These are phyloP conservation scores for Luffia ferchaultella DNA, from an alignment of 2,888 invertebrate genomes.

Conservation along the genomic window DNA sequence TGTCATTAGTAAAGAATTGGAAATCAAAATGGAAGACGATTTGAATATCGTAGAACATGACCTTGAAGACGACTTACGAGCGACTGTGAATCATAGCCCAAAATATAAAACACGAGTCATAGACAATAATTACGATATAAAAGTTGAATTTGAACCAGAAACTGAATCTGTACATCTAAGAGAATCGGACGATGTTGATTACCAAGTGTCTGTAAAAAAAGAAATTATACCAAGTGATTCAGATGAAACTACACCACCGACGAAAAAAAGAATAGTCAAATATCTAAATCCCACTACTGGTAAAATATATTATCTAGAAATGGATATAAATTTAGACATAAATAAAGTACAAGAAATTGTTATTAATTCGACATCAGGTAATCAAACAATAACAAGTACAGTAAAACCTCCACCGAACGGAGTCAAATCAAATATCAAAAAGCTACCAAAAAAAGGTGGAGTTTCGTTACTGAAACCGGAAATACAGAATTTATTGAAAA, in stretches of 20 bases:
- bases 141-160: background rate
- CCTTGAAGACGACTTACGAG: background rate
- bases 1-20: background rate
- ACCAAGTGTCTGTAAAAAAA: background rate
- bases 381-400: slow-evolving; percentile 39
- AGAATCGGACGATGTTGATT: background rate
- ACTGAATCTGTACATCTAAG: background rate
- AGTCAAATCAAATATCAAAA: slow-evolving; percentile 28
- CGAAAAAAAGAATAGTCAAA: slow-evolving; percentile 46
- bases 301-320: slow-evolving; percentile 52
- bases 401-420: slow-evolving; percentile 35
- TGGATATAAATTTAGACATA: slow-evolving; percentile 43
- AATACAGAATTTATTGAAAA: slow-evolving; percentile 32
- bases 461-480: slow-evolving; percentile 40
- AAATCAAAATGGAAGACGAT: background rate
- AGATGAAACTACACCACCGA: slow-evolving; percentile 23
- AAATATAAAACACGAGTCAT: too few relatives aligned
- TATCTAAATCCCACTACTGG: slow-evolving; percentile 50
- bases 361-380: slow-evolving; percentile 31
- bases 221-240: slow-evolving; percentile 26
- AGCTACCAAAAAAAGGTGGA: slow-evolving; percentile 26
- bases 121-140: background rate
- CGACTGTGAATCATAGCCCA: too few relatives aligned
- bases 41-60: background rate
- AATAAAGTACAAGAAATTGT: slow-evolving; percentile 51